These are phyloP conservation scores for Astropecten irregularis DNA, from an alignment of 53 echinoderm and acorn worm species.

Conservation along the genomic window DNA sequence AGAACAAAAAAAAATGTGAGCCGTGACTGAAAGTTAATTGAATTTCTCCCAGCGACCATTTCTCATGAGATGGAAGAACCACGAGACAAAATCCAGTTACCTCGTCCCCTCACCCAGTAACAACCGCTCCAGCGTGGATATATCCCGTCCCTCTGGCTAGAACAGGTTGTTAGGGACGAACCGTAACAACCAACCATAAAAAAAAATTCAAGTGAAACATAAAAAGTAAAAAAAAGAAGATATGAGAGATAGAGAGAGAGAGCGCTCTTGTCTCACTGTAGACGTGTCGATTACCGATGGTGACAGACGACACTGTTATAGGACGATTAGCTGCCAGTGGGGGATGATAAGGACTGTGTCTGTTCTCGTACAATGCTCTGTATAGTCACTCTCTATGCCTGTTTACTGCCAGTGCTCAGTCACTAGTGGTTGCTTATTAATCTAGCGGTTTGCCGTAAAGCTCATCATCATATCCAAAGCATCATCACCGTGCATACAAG, in stretches of 20 bases:
- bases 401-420: background rate
- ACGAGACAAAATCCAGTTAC: conserved; percentile 30
- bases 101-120: background rate
- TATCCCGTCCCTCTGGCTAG: background rate
- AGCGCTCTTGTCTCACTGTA: too few relatives aligned
- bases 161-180: conserved; percentile 1
- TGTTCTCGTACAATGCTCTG: too few relatives aligned
- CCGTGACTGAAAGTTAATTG: conserved; percentile 17
- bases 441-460: background rate
- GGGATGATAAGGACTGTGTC: too few relatives aligned
- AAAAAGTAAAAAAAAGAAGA: too few relatives aligned
- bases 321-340: background rate
- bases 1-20: background rate
- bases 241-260: too few relatives aligned
- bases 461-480: background rate
- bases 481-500: too few relatives aligned
- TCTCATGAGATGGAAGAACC: background rate
- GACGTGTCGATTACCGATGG: conserved; percentile 11
- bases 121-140: background rate
- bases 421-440: conserved; percentile 21
- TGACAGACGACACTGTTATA: background rate
- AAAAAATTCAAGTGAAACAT: too few relatives aligned
- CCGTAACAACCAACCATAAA: too few relatives aligned
- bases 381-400: too few relatives aligned
- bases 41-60: conserved; percentile 3